phyloP scores from a whole-genome alignment of 2,888 invertebrate species.

The Lutraria lutraria region DNA sequence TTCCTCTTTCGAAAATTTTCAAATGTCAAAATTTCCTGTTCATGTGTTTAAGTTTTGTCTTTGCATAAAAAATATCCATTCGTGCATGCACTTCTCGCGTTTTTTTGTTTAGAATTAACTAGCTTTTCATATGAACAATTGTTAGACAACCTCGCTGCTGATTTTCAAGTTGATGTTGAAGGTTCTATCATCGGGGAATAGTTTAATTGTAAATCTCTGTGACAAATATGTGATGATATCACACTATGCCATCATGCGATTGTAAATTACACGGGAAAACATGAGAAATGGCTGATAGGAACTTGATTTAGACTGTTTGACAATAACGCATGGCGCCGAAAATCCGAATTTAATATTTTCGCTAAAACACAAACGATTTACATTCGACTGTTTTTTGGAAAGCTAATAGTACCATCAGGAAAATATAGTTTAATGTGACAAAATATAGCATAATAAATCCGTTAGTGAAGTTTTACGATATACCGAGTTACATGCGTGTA shows the following conservation, averaged over 20 bases:
- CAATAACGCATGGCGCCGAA: constrained; percentile 31
- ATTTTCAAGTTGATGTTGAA: constrained; percentile 10
- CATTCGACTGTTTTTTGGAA: background rate
- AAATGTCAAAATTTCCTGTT: background rate
- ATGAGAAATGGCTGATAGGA: constrained; percentile 28
- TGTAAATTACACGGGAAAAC: constrained; percentile 31
- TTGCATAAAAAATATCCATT: background rate
- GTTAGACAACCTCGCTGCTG: background rate
- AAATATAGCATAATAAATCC: constrained; percentile 14
- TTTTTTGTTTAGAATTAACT: constrained; percentile 7
- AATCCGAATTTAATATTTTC: constrained; percentile 24
- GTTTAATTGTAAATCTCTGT: constrained; percentile 28
- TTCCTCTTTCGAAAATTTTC: no score
- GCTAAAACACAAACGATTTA: constrained; percentile 1
- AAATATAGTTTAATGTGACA: background rate
- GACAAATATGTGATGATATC: constrained; percentile 26
- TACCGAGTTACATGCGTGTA: background rate
- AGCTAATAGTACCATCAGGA: background rate
- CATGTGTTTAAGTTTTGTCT: background rate
- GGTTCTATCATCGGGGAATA: background rate
- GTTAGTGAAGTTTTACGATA: background rate
- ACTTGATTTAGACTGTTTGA: constrained; percentile 40
- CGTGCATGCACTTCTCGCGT: background rate
- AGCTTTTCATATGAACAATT: background rate
- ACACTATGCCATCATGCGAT: constrained; percentile 1